Evolutionary conservation across 2,113 vertebrate species (phyloP).

Genomic region (Ariopsis seemanni): DNA sequence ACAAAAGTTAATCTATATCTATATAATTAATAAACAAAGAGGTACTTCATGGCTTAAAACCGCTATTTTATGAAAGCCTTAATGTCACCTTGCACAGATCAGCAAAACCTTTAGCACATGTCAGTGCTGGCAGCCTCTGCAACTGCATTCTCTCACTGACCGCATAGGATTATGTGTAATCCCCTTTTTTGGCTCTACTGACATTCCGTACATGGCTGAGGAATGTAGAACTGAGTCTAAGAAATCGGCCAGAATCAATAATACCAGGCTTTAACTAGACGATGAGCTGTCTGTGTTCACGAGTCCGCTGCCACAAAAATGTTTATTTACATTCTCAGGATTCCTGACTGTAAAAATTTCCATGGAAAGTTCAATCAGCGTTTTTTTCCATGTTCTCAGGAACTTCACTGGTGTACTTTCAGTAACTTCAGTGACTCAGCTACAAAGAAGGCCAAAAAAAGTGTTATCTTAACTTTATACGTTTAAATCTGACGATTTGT

Average conservation of each 20-base stretch:
- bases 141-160: neutral
- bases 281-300: no score
- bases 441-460: neutral
- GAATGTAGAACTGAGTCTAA: conserved; percentile 14
- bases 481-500: neutral
- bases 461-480: neutral
- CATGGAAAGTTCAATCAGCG: neutral
- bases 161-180: neutral
- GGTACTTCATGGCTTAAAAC: neutral
- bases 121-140: neutral
- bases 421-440: neutral
- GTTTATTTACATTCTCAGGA: conserved; percentile 18
- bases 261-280: neutral
- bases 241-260: neutral
- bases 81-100: neutral
- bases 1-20: neutral
- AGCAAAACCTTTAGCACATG: neutral
- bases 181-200: neutral
- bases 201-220: conserved; percentile 14
- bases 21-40: neutral
- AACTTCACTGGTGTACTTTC: neutral
- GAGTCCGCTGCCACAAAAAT: no score
- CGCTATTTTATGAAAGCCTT: neutral
- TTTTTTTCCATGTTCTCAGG: neutral
- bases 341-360: neutral